Evolutionary conservation across 2,113 vertebrate genomes (phyloP).

Genomic region (Cebus imitator): DNA sequence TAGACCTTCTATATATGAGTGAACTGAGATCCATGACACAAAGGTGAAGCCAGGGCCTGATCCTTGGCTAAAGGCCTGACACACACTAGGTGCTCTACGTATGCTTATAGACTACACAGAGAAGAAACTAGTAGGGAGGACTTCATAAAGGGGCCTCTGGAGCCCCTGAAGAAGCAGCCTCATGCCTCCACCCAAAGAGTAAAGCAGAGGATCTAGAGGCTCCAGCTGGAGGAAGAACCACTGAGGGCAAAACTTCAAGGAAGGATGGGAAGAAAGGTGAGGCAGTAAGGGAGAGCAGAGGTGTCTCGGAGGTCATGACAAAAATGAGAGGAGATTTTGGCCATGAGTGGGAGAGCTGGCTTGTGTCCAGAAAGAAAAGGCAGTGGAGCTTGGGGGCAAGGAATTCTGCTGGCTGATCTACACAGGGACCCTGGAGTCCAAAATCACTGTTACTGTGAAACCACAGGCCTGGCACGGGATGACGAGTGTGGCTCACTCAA

Average conservation of each 20-base stretch:
- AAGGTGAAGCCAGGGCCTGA: background rate
- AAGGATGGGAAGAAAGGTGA: background rate
- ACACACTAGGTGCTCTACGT: background rate
- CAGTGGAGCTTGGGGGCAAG: background rate
- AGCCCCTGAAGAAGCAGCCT: background rate
- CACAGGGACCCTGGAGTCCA: accelerated
- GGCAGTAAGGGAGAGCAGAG: background rate
- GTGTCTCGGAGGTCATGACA: background rate
- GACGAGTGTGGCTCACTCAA: background rate
- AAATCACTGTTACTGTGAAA: background rate
- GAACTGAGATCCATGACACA: background rate
- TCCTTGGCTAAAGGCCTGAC: background rate
- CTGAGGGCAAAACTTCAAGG: background rate
- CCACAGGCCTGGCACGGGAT: background rate
- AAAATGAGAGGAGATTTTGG: background rate
- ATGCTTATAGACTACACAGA: background rate
- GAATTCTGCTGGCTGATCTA: background rate
- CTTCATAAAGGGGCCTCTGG: background rate
- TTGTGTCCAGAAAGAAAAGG: background rate
- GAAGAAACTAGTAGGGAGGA: background rate
- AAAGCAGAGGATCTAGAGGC: background rate
- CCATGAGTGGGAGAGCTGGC: background rate
- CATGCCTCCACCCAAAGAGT: background rate
- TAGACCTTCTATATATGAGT: background rate
- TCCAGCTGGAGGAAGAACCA: background rate